Evolutionary conservation across 2,888 invertebrate genomes (phyloP), one percentile per base, ranked within the genome.

Genomic region (Epinotia bilunana): DNA sequence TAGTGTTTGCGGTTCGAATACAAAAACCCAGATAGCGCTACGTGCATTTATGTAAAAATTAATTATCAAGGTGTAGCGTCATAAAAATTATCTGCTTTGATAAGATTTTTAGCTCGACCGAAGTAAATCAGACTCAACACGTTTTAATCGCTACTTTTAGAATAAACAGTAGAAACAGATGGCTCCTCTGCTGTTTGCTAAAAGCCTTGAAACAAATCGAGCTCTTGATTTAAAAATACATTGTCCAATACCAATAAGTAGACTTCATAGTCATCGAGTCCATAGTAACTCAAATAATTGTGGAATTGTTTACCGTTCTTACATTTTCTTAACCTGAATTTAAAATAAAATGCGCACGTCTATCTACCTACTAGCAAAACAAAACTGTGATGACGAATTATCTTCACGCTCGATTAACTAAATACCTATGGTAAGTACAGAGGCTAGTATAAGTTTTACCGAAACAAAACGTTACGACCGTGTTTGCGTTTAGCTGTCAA

Each of bases 31-130:
- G 75, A 67, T 75, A 75, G 79, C 77, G 79, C 77, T 83, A 85
- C 86, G 85, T 86, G 86, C 82, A 83, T 82, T 79, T 79, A 82
- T 82, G 82, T 80, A 80, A 82, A 86, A 86, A 81, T 78, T 81
- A 79, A 81, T 81, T 84, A 86, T 84, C 88, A 86, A 87, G 86
- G 77, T 79, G 80, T 79, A 83, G 86, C 90, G 91, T 91, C 89
- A 90, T 80, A 79, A 78, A 79, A 77, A 81, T 86, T 90, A 90
- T 91, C 89, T 88, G 78, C 79, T 81, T 69, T 83, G 92, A 92
- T 92, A 91, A 91, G 85, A 85, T 86, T 90, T 86, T 84, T 81
- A 83, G 83, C 82, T 82, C 79, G 82, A 79, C 81, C 81, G 83
- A 82, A 85, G 83, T 84, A 84, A 85, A 79, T 80, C 80, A 78